phyloP scores from a whole-genome alignment of 2,888 invertebrate genomes.

The Sarcophaga variegata region DNA sequence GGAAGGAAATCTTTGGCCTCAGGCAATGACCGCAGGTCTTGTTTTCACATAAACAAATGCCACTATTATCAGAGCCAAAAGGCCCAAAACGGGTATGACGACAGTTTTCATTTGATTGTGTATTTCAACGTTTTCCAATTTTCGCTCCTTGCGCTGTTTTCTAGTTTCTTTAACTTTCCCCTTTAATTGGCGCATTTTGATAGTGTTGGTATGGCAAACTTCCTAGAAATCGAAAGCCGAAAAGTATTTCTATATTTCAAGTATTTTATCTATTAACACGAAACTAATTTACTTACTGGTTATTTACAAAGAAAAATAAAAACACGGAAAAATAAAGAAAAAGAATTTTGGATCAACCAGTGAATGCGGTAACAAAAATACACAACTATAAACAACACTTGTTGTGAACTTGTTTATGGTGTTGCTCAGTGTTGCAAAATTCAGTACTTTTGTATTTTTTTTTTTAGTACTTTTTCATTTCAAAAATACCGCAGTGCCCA shows the following conservation, averaged over 20 bases:
- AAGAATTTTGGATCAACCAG: neutral
- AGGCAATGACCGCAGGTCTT: constrained; percentile 83
- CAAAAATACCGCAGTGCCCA: too few species aligned
- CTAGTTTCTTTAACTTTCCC: constrained; percentile 92
- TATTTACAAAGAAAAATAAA: constrained; percentile 24
- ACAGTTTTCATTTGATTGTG: constrained; percentile 90
- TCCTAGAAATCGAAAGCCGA: neutral
- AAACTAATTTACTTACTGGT: constrained; percentile 26
- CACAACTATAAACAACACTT: constrained; percentile 11
- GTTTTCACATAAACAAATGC: constrained; percentile 91
- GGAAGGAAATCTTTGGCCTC: neutral
- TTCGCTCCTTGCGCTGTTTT: constrained; percentile 91
- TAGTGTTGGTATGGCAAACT: constrained; percentile 7
- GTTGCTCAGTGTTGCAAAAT: neutral
- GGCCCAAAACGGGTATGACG: constrained; percentile 86
- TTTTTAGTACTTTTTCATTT: neutral
- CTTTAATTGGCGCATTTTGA: constrained; percentile 89
- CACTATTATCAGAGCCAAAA: constrained; percentile 87
- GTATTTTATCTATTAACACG: neutral
- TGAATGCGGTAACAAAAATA: constrained; percentile 7
- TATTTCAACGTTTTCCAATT: constrained; percentile 90
- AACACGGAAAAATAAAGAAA: neutral
- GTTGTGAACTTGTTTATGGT: constrained; percentile 42
- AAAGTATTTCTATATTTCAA: neutral
- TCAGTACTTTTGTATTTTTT: too few species aligned